These are phyloP conservation scores for Drosophila tripunctata DNA, from an alignment of 2,888 invertebrate species.

Conservation along the genomic window DNA sequence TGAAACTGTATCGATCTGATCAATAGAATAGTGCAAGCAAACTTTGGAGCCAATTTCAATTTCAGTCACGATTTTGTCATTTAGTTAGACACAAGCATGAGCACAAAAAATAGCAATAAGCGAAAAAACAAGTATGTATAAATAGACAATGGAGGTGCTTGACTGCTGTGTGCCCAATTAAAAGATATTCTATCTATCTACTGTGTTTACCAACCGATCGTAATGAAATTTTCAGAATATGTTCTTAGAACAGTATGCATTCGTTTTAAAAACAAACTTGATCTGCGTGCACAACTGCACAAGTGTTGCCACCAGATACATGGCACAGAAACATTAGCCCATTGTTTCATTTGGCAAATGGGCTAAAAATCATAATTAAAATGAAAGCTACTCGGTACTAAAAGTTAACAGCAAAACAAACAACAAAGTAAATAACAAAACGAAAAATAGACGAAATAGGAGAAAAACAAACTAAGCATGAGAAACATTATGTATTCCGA, in stretches of 20 bases:
- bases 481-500: conserved; percentile 57
- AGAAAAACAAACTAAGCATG: conserved; percentile 12
- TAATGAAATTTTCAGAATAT: no score
- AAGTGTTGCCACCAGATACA: no score
- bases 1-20: not conserved
- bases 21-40: conserved; percentile 16
- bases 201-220: no score
- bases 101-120: not conserved
- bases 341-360: no score
- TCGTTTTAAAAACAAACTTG: no score
- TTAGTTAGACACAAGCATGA: conserved; percentile 13
- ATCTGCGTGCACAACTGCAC: no score
- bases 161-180: no score
- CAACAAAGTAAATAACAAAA: conserved; percentile 7
- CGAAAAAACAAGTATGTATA: conserved; percentile 3
- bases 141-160: no score
- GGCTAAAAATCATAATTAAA: not conserved
- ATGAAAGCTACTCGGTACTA: conserved; percentile 16
- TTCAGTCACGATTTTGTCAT: conserved; percentile 56
- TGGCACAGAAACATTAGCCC: no score
- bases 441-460: conserved; percentile 1
- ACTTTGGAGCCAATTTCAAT: conserved; percentile 46
- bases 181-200: no score
- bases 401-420: conserved; percentile 1
- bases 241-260: no score